Conservation (phyloP, 2,888 invertebrate species). For the Cantharis lateralis region DNA sequence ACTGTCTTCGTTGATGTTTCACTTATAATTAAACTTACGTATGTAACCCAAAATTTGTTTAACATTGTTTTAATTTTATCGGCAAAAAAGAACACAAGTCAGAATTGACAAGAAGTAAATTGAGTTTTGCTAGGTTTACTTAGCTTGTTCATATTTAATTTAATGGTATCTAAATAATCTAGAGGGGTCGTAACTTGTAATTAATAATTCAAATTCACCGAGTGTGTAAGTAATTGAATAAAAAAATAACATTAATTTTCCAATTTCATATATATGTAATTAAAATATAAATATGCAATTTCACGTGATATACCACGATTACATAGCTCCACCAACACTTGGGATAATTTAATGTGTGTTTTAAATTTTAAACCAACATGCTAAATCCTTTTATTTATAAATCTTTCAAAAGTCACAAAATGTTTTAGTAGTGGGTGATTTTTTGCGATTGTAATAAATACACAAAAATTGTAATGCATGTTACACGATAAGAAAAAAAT, state of each 20-base stretch:
- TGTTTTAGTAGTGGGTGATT: neutral
- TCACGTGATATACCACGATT: slow-evolving; percentile 13
- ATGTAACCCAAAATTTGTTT: too few species aligned
- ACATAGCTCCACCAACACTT: slow-evolving; percentile 3
- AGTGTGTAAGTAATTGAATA: neutral
- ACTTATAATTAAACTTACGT: too few species aligned
- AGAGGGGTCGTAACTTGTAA: neutral
- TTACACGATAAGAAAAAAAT: neutral
- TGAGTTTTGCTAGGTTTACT: neutral
- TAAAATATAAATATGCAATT: neutral
- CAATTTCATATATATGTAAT: neutral
- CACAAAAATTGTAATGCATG: neutral
- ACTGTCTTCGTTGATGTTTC: too few species aligned
- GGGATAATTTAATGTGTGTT: slow-evolving; percentile 7
- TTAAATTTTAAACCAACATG: slow-evolving; percentile 10
- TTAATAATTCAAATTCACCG: neutral
- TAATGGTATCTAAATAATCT: neutral
- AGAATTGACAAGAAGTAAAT: neutral
- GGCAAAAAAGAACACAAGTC: neutral
- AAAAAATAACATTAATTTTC: neutral
- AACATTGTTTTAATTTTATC: neutral
- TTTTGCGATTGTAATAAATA: neutral
- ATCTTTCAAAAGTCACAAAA: neutral
- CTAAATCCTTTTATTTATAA: neutral
- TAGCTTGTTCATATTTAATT: neutral